Base-by-base conservation (phyloP, 2,888 invertebrate genomes). In the Torymus tubicola region DNA sequence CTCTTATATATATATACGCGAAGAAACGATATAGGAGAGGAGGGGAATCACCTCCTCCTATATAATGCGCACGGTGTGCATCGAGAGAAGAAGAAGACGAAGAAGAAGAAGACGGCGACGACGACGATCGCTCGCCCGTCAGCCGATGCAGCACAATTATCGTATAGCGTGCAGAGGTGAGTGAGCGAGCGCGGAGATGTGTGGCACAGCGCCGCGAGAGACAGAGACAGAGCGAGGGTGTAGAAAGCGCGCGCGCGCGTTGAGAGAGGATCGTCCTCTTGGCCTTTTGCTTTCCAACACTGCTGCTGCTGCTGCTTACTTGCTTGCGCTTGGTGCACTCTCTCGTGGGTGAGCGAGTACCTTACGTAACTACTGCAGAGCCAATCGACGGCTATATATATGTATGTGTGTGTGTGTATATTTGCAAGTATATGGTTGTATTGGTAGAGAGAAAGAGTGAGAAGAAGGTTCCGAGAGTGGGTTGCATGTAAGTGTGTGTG, bases 171-270 rank as follows among this genome's bases (percentile, higher is more conserved):
- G 13, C 21, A n/a, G 16, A 31, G 42, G 42, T 18, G 13, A 12
- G 68, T 14, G 10, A 18, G 14, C 21, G 24, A 55, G 14, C 5
- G 21, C 21, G n/a, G 57, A 64, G 70, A 65, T 42, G 60, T n/a
- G 21, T 18, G 60, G 18, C 57, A 57, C 16, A 60, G 24, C 53
- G 16, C 11, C 31, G 63, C 1, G 24, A 60, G 24, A 60, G 71
- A 61, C 53, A 31, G 71, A 50, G 76, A 63, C 16, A n/a, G 86
- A 87, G 87, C 87, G 87, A 88, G 88, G 88, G 71, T 74, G 88
- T 90, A 90, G 90, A 90, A 90, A 90, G 90, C 89, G 90, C 88
- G 85, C 31, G n/a, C n/a, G n/a, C n/a, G n/a, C n/a, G n/a, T n/a
- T 8, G 42, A 42, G 83, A 82, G 84, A 87, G 88, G 89, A 89